Conservation (phyloP, 2,113 vertebrate genomes). For the Nycticryphes semicollaris region DNA sequence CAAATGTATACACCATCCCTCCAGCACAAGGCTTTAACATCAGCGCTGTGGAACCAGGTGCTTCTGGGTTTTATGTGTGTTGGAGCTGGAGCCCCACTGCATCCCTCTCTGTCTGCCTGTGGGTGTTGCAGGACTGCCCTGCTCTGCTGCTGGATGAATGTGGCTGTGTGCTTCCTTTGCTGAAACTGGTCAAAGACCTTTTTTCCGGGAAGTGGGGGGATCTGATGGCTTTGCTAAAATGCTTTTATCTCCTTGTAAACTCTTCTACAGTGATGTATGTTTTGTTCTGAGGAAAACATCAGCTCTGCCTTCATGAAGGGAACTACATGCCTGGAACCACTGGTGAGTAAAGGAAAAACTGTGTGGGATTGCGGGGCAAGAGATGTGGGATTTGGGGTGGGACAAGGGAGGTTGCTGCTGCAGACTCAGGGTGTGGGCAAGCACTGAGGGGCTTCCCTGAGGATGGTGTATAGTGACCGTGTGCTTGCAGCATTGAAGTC, state of each 20-base stretch:
- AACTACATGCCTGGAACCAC: neutral
- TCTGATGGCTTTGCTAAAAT: neutral
- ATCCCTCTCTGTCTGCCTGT: neutral
- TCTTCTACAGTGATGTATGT: neutral
- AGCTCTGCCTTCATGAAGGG: neutral
- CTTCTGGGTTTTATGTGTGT: neutral
- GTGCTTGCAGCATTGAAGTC: neutral
- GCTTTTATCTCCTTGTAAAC: neutral
- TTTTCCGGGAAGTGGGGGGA: accelerated
- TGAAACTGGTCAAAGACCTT: neutral
- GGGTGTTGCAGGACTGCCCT: neutral
- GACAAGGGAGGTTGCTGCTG: neutral
- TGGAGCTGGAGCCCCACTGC: neutral
- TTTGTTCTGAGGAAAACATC: neutral
- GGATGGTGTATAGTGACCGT: neutral
- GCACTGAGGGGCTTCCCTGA: accelerated
- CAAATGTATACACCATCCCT: neutral
- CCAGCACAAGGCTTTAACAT: neutral
- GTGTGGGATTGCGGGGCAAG: neutral
- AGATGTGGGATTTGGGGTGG: neutral
- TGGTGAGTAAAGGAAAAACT: neutral
- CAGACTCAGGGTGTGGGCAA: neutral
- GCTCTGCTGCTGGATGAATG: neutral
- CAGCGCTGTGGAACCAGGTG: accelerated
- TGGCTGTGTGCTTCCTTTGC: neutral